Percentiles rank a stretch among this genome's conserved stretches.
These are phyloP conservation scores for Girardinus metallicus DNA, from an alignment of 2,797 vertebrate species.

Conservation along the genomic window DNA sequence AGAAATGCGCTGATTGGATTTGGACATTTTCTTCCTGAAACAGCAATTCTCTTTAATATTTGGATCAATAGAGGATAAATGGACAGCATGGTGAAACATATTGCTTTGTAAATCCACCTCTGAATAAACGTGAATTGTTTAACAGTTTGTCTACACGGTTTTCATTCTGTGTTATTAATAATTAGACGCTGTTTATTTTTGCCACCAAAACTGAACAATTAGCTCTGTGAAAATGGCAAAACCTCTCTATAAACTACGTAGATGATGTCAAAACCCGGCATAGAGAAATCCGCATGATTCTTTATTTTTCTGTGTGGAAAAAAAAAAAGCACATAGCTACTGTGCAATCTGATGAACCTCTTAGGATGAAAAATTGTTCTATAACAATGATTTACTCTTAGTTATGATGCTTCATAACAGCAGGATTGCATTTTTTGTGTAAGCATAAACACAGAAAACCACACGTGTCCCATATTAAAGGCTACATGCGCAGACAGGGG, in stretches of 20 bases:
- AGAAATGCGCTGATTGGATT: background rate
- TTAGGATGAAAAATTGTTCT: slow-evolving; percentile 27
- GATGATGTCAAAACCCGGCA: background rate
- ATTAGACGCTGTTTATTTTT: background rate
- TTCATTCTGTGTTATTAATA: slow-evolving; percentile 11
- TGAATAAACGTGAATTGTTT: slow-evolving; percentile 7
- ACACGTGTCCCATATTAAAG: slow-evolving; percentile 58
- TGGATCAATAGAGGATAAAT: background rate
- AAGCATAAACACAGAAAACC: slow-evolving; percentile 47
- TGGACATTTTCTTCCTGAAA: background rate
- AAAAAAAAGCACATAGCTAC: slow-evolving; percentile 8
- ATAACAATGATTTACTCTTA: slow-evolving; percentile 38
- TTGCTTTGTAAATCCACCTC: slow-evolving; percentile 3
- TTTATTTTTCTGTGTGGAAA: background rate
- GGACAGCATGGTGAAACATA: background rate
- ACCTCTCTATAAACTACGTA: background rate
- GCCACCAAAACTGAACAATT: slow-evolving; percentile 2
- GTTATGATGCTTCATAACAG: slow-evolving; percentile 31
- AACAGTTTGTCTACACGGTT: slow-evolving; percentile 11
- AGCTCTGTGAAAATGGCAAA: background rate
- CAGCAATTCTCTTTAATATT: background rate
- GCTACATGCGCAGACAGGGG: slow-evolving; percentile 45
- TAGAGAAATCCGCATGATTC: background rate
- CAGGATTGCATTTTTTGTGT: slow-evolving; percentile 40
- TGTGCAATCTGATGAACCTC: slow-evolving; percentile 28